These are phyloP conservation scores for Lepidurus couesii DNA, from an alignment of 1,140 invertebrate species.

Conservation along the genomic window DNA sequence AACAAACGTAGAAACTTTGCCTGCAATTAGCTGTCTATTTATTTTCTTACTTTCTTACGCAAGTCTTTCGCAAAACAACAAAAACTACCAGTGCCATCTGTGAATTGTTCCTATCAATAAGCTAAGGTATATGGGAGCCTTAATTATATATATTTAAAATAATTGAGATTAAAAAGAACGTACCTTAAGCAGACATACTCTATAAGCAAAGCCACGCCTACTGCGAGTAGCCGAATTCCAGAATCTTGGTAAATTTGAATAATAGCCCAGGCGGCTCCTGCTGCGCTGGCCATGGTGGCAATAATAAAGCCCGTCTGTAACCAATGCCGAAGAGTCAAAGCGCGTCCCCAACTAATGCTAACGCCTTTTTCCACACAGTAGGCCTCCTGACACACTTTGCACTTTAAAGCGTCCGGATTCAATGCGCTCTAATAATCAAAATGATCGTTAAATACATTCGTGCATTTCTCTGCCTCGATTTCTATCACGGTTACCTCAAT, in stretches of 20 bases:
- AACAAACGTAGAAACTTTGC: too few species aligned
- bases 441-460: conserved; percentile 28
- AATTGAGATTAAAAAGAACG: conserved; percentile 33
- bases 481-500: conserved; percentile 51
- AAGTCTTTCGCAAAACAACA: too few species aligned
- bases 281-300: conserved; percentile 63
- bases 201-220: conserved; percentile 70
- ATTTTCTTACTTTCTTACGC: too few species aligned
- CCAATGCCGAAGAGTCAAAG: conserved; percentile 71
- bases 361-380: conserved; percentile 59
- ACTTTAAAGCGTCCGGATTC: conserved; percentile 60
- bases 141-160: conserved; percentile 29
- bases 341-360: conserved; percentile 65
- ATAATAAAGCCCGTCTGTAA: conserved; percentile 62
- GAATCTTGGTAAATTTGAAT: conserved; percentile 72
- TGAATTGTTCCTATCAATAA: too few species aligned
- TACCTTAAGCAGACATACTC: conserved; percentile 79
- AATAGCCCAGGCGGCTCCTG: conserved; percentile 69
- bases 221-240: conserved; percentile 67
- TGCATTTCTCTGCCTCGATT: conserved; percentile 18
- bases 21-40: too few species aligned
- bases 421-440: conserved; percentile 52
- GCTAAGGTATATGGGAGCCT: too few species aligned
- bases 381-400: conserved; percentile 71
- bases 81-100: too few species aligned